Evolutionary conservation across 2,113 vertebrate genomes (phyloP).

Genomic region (Caloenas nicobarica): DNA sequence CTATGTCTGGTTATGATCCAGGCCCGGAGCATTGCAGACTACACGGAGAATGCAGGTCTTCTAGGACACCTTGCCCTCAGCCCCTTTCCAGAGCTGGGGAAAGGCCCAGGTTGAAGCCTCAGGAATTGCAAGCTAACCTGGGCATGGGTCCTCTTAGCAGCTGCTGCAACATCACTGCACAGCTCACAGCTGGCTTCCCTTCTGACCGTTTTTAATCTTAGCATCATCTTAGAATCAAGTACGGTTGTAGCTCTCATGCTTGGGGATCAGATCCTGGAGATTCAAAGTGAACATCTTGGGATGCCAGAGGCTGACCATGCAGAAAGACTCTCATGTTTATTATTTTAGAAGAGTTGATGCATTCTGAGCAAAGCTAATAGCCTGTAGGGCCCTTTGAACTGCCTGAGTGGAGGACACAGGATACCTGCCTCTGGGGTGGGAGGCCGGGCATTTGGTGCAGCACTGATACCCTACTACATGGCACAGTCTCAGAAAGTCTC

Average conservation of each 20-base stretch:
- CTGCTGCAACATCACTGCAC: neutral
- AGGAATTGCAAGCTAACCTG: neutral
- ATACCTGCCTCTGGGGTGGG: neutral
- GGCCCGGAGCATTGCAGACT: neutral
- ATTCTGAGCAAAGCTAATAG: neutral
- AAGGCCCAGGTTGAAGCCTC: neutral
- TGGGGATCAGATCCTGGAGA: neutral
- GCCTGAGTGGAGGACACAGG: neutral
- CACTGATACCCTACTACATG: neutral
- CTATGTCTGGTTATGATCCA: neutral
- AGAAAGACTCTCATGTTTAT: neutral
- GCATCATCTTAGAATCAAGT: neutral
- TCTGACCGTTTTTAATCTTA: neutral
- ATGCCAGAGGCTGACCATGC: neutral
- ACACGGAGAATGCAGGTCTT: neutral
- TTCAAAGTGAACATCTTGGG: neutral
- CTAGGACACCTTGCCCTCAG: neutral
- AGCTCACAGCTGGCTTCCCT: neutral
- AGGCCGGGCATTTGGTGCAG: fast-evolving
- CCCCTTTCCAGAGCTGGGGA: neutral
- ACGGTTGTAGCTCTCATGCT: neutral
- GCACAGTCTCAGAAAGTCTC: neutral
- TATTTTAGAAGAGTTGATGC: neutral
- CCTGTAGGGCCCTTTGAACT: neutral
- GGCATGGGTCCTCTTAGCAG: neutral